Conservation (phyloP, 2,113 vertebrate genomes). For the Actenoides hombroni region DNA sequence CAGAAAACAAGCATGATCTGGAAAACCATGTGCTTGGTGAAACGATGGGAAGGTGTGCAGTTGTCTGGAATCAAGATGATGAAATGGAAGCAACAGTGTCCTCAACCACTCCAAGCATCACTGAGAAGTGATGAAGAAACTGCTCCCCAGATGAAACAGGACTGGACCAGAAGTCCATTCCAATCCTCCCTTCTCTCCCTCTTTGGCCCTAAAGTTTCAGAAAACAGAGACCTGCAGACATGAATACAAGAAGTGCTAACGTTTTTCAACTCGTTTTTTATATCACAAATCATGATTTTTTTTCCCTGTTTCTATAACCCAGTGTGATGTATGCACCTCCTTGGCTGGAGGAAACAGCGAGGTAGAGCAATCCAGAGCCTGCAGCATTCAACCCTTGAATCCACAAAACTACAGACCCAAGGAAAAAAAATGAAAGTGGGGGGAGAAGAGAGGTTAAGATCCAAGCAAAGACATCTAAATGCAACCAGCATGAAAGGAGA, state of each 20-base stretch:
- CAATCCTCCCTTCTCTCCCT: neutral
- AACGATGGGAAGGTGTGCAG: neutral
- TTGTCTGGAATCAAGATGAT: neutral
- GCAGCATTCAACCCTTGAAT: neutral
- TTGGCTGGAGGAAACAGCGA: neutral
- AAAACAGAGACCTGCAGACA: neutral
- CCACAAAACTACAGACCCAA: neutral
- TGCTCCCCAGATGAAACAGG: neutral
- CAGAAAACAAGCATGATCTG: neutral
- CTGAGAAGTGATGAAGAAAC: neutral
- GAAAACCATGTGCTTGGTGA: neutral
- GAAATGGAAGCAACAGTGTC: neutral
- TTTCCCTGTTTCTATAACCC: neutral
- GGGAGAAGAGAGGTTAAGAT: neutral
- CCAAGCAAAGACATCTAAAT: neutral
- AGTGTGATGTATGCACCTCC: neutral
- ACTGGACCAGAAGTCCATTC: neutral
- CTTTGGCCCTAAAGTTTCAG: neutral
- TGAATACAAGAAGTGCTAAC: neutral
- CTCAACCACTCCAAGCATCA: neutral
- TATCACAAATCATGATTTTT: neutral
- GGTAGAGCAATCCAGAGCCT: neutral
- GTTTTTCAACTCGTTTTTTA: neutral
- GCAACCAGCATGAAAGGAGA: neutral
- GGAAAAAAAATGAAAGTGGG: rapidly evolving